A percentile compares a stretch with the other conserved stretches of the same genome.
Conservation (phyloP, 2,888 invertebrate species). For the Aproaerema taeniolella region DNA sequence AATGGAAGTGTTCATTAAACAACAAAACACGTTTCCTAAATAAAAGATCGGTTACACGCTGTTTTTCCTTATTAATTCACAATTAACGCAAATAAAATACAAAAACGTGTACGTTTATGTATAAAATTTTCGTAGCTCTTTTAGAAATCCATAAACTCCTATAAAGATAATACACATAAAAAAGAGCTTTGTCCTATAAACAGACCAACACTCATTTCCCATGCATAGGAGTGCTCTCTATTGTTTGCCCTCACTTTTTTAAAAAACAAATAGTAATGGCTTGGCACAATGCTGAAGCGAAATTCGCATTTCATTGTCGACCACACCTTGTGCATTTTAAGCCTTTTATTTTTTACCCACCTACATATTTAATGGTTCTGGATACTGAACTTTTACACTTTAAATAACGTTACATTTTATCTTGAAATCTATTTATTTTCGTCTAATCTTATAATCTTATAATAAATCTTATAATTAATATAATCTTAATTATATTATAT, state of each 20-base stretch:
- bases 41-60: too few species aligned
- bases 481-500: not conserved
- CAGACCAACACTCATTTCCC: not conserved
- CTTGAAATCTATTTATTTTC: not conserved
- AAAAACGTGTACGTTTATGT: too few species aligned
- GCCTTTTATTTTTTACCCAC: conserved; percentile 13
- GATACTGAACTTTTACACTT: not conserved
- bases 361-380: conserved; percentile 8
- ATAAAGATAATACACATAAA: not conserved
- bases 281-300: conserved; percentile 12
- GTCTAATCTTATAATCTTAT: not conserved
- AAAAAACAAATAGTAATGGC: conserved; percentile 10
- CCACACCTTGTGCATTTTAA: conserved; percentile 18
- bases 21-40: too few species aligned
- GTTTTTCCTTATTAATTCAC: too few species aligned
- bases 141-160: not conserved
- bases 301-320: conserved; percentile 22
- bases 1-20: too few species aligned
- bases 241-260: conserved; percentile 1
- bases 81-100: not conserved
- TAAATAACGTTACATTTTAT: not conserved
- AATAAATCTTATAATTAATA: not conserved
- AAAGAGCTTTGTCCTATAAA: not conserved
- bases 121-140: too few species aligned
- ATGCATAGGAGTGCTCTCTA: not conserved